phyloP scores from a whole-genome alignment of 2,113 vertebrate genomes.

The Leptobrachium leishanense region DNA sequence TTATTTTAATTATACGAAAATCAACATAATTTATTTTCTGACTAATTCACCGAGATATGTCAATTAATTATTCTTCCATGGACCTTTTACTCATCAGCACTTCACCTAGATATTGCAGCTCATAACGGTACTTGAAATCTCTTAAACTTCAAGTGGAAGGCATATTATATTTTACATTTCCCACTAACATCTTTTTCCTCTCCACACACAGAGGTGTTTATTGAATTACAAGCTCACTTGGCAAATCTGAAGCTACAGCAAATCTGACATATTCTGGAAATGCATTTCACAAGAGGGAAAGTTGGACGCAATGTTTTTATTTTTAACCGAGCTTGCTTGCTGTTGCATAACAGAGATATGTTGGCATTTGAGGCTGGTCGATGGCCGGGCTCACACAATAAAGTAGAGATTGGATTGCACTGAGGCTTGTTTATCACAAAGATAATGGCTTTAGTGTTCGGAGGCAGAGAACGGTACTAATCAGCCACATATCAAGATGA shows the following conservation, averaged over 20 bases:
- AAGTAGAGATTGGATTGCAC: conserved; percentile 46
- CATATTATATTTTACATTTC: background rate
- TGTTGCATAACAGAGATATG: conserved; percentile 40
- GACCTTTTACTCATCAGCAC: too few relatives aligned
- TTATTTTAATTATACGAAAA: too few relatives aligned
- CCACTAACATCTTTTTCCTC: background rate
- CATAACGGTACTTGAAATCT: too few relatives aligned
- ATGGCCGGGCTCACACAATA: conserved; percentile 28
- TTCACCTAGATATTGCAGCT: too few relatives aligned
- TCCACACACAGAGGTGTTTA: background rate
- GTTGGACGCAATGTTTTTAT: conserved; percentile 30
- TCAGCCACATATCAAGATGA: conserved; percentile 40
- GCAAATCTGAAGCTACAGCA: conserved; percentile 8
- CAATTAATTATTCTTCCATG: too few relatives aligned
- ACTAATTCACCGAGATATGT: too few relatives aligned
- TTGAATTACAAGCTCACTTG: conserved; percentile 30
- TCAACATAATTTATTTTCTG: too few relatives aligned
- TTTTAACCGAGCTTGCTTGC: conserved; percentile 28
- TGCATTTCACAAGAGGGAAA: conserved; percentile 30
- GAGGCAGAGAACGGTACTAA: conserved; percentile 40
- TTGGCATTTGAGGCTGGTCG: conserved; percentile 31
- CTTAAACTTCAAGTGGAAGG: background rate
- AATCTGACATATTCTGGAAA: conserved; percentile 1
- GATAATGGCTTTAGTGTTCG: conserved; percentile 42
- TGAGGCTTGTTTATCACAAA: conserved; percentile 44